Base-by-base conservation (phyloP, 2,888 invertebrate species). In the Muscina levida region DNA sequence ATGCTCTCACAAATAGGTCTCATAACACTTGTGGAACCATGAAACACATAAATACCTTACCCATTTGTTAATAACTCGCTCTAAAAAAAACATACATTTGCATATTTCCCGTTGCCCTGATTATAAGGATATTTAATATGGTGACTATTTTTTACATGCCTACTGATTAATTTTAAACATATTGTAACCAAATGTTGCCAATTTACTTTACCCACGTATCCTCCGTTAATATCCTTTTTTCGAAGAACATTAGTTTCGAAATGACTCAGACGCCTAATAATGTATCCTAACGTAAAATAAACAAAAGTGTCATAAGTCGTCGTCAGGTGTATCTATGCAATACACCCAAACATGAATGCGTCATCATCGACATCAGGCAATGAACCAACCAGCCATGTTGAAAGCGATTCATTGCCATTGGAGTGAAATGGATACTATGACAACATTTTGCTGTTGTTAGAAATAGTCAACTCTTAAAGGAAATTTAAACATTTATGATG, bases 401-500 rank as follows among this genome's bases (percentile, higher is more conserved):
- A 66, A 74, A 46, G 51, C 31, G 57, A 57, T 26, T 57, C 53
- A 53, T 65, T 44, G 22, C 24, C 42, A 19, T 65, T 5, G 65
- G 6, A 42, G 39, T 65, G 15, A n/a, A 26, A 42, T 59, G 66
- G 72, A 51, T 59, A 51, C 67, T 26, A 68, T 72, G 53, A 44
- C 59, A 73, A 73, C 68, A 62, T 13, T 17, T 17, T 66, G 1
- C 13, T 66, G 26, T 39, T 62, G 15, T 78, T 59, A 57, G 53
- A 24, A 57, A 71, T 70, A 74, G 71, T 72, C 75, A 75, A 56
- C 59, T 75, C 67, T 75, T 67, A 66, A 75, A 72, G 71, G 75
- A 79, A 72, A 67, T 65, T 53, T 67, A 65, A 44, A 62, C 59
- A 37, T 39, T 59, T 4, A 59, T 53, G 56, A 48, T 46, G 46